Conservation (phyloP, 2,113 vertebrate species). For the Solenodon paradoxus region DNA sequence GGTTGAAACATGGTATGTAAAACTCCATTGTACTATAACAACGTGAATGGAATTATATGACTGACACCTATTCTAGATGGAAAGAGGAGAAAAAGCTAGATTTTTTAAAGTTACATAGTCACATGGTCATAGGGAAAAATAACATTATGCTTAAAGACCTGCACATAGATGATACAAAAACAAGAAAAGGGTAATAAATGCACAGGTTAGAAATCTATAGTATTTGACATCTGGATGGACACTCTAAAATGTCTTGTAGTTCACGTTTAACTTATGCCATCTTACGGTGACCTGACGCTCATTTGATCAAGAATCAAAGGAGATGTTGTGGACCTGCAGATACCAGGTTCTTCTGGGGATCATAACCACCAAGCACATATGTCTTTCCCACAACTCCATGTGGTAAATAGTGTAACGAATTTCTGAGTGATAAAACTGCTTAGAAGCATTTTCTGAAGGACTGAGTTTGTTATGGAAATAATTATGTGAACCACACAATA, state of each 20-base stretch:
- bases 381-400: background rate
- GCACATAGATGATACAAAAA: background rate
- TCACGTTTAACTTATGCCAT: background rate
- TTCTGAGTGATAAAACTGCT: slow-evolving; percentile 32
- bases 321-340: background rate
- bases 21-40: background rate
- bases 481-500: slow-evolving; percentile 38
- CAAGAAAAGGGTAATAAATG: background rate
- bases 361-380: background rate
- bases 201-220: background rate
- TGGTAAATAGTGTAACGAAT: background rate
- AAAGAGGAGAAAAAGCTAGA: background rate
- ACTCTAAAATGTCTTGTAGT: background rate
- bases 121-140: background rate
- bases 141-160: background rate
- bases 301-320: background rate
- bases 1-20: background rate
- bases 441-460: slow-evolving; percentile 17
- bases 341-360: background rate
- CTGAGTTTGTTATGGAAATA: background rate
- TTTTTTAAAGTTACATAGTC: background rate
- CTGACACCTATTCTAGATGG: background rate
- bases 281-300: background rate
- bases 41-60: background rate
- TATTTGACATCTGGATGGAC: background rate